Percentiles rank a stretch among this genome's conserved stretches.
phyloP scores from a whole-genome alignment of 2,888 invertebrate species.

The Apoda limacodes region DNA sequence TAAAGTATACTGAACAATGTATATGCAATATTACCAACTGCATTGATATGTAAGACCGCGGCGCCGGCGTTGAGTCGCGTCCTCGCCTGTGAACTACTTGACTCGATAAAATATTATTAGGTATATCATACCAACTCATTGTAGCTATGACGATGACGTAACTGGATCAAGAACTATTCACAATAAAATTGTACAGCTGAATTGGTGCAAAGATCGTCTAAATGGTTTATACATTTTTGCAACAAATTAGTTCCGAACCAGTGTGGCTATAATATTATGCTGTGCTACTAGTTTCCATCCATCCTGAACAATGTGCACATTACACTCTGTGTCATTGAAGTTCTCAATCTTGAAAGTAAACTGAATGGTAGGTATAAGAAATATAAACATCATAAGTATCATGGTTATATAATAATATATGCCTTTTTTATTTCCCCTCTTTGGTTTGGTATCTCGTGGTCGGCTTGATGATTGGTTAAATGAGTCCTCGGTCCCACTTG shows the following conservation, averaged over 20 bases:
- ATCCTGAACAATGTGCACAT: constrained; percentile 5
- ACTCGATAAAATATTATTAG: constrained; percentile 7
- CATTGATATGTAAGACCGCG: constrained; percentile 14
- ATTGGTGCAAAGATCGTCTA: constrained; percentile 2
- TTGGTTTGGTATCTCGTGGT: too few relatives aligned
- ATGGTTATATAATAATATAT: too few relatives aligned
- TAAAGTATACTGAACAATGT: constrained; percentile 16
- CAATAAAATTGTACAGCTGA: constrained; percentile 5
- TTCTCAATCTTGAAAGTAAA: constrained; percentile 1
- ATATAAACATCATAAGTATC: too few relatives aligned
- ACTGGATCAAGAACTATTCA: constrained; percentile 10
- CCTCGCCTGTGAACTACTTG: too few relatives aligned
- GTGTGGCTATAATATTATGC: constrained; percentile 12
- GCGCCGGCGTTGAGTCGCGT: constrained; percentile 3
- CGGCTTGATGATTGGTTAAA: too few relatives aligned
- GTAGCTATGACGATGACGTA: constrained; percentile 13
- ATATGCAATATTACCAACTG: too few relatives aligned
- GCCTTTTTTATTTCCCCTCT: background rate
- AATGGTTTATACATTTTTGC: constrained; percentile 7
- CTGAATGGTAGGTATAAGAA: background rate
- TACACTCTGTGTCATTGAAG: constrained; percentile 5
- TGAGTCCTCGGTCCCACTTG: too few relatives aligned
- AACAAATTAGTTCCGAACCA: constrained; percentile 8
- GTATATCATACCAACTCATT: constrained; percentile 7
- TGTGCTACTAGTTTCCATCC: constrained; percentile 14